Percentiles rank a stretch among this genome's conserved stretches.
These are phyloP conservation scores for Leptosomus discolor DNA, from an alignment of 2,113 vertebrate genomes.

Conservation along the genomic window DNA sequence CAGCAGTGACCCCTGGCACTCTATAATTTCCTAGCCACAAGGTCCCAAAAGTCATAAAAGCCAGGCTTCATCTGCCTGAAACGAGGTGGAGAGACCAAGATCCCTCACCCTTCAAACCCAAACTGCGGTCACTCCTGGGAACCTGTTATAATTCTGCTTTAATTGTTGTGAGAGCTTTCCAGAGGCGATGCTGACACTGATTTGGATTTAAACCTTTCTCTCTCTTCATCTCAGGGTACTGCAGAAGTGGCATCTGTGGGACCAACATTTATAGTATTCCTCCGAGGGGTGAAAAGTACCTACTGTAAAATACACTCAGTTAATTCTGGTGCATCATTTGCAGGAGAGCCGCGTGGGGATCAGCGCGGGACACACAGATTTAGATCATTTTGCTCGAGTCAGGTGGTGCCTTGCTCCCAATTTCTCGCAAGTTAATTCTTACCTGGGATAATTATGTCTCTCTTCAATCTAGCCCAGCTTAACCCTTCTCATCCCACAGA, in stretches of 20 bases:
- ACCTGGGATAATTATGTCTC: conserved; percentile 30
- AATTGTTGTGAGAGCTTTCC: conserved; percentile 58
- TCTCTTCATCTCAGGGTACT: background rate
- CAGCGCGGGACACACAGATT: conserved; percentile 20
- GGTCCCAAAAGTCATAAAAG: conserved; percentile 9
- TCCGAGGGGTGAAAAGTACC: conserved; percentile 49
- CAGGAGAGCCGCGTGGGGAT: background rate
- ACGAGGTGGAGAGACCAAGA: background rate
- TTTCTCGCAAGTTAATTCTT: conserved; percentile 34
- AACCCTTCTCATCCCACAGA: background rate
- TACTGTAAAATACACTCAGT: conserved; percentile 46
- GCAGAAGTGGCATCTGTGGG: background rate
- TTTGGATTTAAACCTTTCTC: background rate
- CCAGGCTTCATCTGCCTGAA: background rate
- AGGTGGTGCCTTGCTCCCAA: conserved; percentile 51
- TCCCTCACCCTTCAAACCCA: background rate
- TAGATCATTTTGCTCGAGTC: background rate
- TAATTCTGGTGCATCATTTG: conserved; percentile 58
- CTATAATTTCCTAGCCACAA: background rate
- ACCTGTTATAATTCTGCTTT: background rate
- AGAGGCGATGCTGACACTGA: conserved; percentile 4
- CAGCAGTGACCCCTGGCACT: background rate
- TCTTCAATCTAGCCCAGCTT: background rate
- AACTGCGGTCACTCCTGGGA: background rate
- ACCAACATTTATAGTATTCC: conserved; percentile 59